These are phyloP conservation scores for Troides helena DNA, from an alignment of 2,888 invertebrate species.

Conservation along the genomic window DNA sequence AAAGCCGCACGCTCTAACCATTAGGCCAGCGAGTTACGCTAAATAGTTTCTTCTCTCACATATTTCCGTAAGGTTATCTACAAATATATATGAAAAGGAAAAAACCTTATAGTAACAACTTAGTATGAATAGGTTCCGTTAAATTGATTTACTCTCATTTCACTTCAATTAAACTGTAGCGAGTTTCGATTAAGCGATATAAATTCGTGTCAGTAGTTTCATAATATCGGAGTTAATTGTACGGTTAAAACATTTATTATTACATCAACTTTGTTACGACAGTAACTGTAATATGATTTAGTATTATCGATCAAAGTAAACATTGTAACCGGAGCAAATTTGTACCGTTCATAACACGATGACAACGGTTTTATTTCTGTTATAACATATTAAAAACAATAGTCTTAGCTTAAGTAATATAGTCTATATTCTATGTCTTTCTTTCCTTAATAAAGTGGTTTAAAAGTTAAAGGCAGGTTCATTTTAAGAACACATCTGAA, in stretches of 20 bases:
- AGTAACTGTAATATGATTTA: not conserved
- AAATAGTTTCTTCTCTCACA: not conserved
- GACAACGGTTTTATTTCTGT: no score
- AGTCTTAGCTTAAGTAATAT: no score
- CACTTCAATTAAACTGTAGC: not conserved
- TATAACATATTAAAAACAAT: no score
- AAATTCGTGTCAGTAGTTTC: constrained; percentile 3
- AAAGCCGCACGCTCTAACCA: no score
- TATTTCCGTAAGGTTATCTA: not conserved
- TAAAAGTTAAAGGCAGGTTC: no score
- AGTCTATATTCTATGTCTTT: no score
- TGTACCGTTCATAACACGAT: not conserved
- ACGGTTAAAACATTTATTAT: not conserved
- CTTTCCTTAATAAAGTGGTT: no score
- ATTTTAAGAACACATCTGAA: no score
- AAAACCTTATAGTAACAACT: not conserved
- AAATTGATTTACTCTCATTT: not conserved
- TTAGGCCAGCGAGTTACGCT: not conserved
- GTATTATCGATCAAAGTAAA: not conserved
- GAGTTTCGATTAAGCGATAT: not conserved
- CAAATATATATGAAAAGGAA: no score
- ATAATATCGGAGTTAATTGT: not conserved
- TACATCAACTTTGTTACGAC: not conserved
- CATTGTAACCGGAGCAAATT: not conserved
- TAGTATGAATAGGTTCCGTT: not conserved